Conservation (phyloP, 2,888 invertebrate species). For the Mesopsocus fuscifrons region DNA sequence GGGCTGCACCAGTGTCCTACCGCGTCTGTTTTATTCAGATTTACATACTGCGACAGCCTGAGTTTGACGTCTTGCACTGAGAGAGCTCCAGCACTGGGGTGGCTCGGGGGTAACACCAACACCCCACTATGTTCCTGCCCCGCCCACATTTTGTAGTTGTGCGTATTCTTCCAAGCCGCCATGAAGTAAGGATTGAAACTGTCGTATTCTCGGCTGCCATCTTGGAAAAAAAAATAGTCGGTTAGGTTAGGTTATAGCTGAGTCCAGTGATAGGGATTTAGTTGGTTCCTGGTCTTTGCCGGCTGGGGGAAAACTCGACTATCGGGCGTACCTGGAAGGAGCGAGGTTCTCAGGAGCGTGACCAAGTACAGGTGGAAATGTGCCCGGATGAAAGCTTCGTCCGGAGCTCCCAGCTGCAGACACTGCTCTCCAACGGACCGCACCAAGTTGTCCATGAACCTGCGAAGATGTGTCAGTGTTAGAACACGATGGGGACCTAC, state of each 20-base stretch:
- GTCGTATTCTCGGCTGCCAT: conserved; percentile 61
- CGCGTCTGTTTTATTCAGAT: no score
- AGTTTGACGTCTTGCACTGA: conserved; percentile 89
- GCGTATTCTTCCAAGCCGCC: conserved; percentile 65
- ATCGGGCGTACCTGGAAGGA: conserved; percentile 48
- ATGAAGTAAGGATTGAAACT: conserved; percentile 77
- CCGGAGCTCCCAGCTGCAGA: no score
- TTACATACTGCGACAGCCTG: conserved; percentile 69
- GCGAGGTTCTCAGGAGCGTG: conserved; percentile 59
- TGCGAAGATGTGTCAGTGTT: no score
- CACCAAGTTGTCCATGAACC: conserved; percentile 88
- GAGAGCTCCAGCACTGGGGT: conserved; percentile 87
- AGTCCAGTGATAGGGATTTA: no score
- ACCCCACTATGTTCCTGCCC: conserved; percentile 41
- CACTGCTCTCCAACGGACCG: conserved; percentile 43
- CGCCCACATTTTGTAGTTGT: conserved; percentile 76
- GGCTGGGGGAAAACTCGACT: no score
- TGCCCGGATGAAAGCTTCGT: conserved; percentile 90
- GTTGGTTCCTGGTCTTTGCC: no score
- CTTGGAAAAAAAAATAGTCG: conserved; percentile 23
- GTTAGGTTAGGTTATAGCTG: no score
- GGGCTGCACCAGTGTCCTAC: no score
- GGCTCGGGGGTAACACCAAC: conserved; percentile 52
- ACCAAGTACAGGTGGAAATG: conserved; percentile 79
- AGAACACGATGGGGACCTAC: no score